phyloP scores from a whole-genome alignment of 1,140 invertebrate species.

The Dufourea novaeangliae region DNA sequence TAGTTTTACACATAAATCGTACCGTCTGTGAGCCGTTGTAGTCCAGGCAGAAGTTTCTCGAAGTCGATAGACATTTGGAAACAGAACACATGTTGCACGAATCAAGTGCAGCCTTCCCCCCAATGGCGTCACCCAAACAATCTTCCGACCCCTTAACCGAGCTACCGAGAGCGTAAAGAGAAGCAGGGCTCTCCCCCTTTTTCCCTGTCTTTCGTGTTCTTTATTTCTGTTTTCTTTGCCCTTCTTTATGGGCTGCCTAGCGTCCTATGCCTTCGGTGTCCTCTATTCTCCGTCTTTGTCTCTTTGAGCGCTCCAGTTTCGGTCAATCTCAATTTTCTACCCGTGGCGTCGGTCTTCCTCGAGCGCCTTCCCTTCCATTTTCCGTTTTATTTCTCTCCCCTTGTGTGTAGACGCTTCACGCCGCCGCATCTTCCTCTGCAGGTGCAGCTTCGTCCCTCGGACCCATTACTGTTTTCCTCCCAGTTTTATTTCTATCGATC shows the following conservation, averaged over 20 bases:
- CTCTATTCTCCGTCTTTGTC: background rate
- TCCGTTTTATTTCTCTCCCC: background rate
- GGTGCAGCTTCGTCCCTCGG: background rate
- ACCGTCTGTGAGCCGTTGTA: no score
- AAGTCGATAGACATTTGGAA: background rate
- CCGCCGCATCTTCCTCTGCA: slow-evolving; percentile 11
- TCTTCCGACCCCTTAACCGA: background rate
- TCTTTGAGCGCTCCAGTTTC: slow-evolving; percentile 2
- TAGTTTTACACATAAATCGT: no score
- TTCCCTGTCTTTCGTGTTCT: background rate
- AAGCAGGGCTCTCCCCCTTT: background rate
- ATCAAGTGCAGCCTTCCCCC: background rate
- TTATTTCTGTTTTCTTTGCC: slow-evolving; percentile 12
- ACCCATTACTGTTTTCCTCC: background rate
- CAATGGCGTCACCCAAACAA: background rate
- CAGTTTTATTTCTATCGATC: slow-evolving; percentile 3
- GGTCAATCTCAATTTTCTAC: slow-evolving; percentile 22
- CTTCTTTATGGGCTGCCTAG: slow-evolving; percentile 8
- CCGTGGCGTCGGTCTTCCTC: background rate
- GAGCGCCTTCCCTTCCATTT: background rate
- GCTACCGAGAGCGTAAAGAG: background rate
- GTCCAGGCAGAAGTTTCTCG: no score
- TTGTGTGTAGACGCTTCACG: background rate
- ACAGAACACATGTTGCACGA: background rate
- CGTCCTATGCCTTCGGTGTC: background rate